Evolutionary conservation across 2,888 invertebrate species (phyloP).

Genomic region (Subacronicta megacephala): DNA sequence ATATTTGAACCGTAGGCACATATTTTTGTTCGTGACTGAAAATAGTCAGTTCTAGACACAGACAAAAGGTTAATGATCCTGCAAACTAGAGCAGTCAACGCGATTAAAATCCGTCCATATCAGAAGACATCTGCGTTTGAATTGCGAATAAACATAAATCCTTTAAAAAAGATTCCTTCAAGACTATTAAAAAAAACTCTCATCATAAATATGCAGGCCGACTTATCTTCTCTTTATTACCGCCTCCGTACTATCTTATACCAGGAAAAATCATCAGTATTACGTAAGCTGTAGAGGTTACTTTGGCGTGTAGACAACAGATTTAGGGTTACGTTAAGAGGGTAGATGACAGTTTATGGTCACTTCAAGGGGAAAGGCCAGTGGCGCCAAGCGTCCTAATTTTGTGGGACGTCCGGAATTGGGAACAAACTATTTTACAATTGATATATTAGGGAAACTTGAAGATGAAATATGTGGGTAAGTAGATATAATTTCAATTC

Average conservation of each 20-base stretch:
- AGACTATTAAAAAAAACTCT: constrained; percentile 53
- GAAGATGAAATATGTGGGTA: neutral
- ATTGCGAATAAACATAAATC: constrained; percentile 41
- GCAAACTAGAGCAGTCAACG: neutral
- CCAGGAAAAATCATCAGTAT: constrained; percentile 26
- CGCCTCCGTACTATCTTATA: constrained; percentile 38
- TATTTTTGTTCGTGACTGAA: too few species aligned
- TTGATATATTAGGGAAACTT: constrained; percentile 10
- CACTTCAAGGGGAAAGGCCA: constrained; percentile 48
- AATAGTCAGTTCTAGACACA: too few species aligned
- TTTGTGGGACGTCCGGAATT: constrained; percentile 25
- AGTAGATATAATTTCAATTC: neutral
- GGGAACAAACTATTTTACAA: constrained; percentile 26
- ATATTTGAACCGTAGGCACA: too few species aligned
- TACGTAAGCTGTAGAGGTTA: neutral
- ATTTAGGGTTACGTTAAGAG: constrained; percentile 39
- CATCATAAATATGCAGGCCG: constrained; percentile 55
- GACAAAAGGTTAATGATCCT: too few species aligned
- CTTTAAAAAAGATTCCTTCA: constrained; percentile 43
- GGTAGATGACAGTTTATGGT: constrained; percentile 60
- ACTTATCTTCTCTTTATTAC: constrained; percentile 55
- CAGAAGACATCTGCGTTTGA: constrained; percentile 21
- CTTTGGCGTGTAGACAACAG: constrained; percentile 13
- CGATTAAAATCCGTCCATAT: constrained; percentile 7
- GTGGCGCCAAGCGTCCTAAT: constrained; percentile 22